Evolutionary conservation across 2,888 invertebrate genomes (phyloP).

Genomic region (Drosophila nigricruria): DNA sequence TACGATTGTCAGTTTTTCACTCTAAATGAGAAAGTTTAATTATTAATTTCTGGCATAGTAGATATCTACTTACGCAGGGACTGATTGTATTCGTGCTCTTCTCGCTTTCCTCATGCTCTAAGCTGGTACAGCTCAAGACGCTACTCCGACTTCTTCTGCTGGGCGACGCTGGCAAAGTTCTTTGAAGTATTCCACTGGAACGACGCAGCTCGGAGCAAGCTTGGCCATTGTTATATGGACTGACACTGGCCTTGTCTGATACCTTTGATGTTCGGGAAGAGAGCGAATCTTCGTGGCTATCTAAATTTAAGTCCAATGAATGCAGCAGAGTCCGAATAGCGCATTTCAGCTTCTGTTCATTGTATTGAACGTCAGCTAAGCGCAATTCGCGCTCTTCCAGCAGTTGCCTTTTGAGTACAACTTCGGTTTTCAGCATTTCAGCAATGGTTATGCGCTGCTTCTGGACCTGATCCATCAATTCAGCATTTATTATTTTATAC

Average conservation of each 20-base stretch:
- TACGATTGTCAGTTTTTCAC: too few species aligned
- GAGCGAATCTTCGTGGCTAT: background rate
- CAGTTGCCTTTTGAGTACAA: slow-evolving; percentile 29
- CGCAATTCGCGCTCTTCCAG: slow-evolving; percentile 41
- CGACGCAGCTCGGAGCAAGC: slow-evolving; percentile 33
- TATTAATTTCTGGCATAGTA: background rate
- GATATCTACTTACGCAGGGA: slow-evolving; percentile 15
- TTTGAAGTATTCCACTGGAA: slow-evolving; percentile 21
- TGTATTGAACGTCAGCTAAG: slow-evolving; percentile 23
- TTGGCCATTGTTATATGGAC: background rate
- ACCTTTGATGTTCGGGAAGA: background rate
- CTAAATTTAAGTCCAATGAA: slow-evolving; percentile 20
- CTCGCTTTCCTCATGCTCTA: background rate
- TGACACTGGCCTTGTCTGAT: slow-evolving; percentile 2
- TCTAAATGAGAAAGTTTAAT: slow-evolving; percentile 1
- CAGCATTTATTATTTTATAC: slow-evolving; percentile 27
- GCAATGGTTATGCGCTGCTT: slow-evolving; percentile 30
- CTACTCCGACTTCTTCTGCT: slow-evolving; percentile 12
- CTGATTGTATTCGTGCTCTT: background rate
- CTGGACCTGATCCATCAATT: slow-evolving; percentile 41
- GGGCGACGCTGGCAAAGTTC: slow-evolving; percentile 16
- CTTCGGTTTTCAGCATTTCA: slow-evolving; percentile 13
- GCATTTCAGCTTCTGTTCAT: slow-evolving; percentile 37
- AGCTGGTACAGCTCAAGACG: background rate
- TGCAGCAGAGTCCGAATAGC: slow-evolving; percentile 31